A percentile compares a stretch with the other conserved stretches of the same genome.
Evolutionary conservation across 1,140 invertebrate species (phyloP).

Genomic region (Drosophila varians): DNA sequence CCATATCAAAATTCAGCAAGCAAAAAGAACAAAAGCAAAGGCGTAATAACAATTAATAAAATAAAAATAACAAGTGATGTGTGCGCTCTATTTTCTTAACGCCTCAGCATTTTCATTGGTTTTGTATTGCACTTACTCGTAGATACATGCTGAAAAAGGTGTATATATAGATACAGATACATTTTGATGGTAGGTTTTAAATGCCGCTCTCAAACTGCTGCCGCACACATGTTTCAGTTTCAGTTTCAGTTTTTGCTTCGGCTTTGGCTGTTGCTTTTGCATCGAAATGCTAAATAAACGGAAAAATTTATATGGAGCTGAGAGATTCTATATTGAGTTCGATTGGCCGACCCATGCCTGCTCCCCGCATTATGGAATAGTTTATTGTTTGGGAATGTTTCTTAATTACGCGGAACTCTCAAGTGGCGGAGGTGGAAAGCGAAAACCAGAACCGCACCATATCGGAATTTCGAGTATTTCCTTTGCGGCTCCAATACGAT

Average conservation of each 20-base stretch:
- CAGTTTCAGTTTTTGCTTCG: conserved; percentile 33
- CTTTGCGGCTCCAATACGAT: conserved; percentile 30
- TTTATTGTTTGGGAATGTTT: conserved; percentile 80
- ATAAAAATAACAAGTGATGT: conserved; percentile 77
- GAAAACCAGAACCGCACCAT: conserved; percentile 37
- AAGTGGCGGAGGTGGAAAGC: conserved; percentile 50
- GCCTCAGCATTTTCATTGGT: conserved; percentile 76
- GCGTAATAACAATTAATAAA: conserved; percentile 76
- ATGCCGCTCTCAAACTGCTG: conserved; percentile 65
- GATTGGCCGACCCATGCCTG: conserved; percentile 24
- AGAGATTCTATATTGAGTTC: conserved; percentile 51
- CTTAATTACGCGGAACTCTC: conserved; percentile 80
- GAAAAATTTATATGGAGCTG: background rate
- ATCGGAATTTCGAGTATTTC: conserved; percentile 70
- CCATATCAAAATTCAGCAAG: conserved; percentile 59
- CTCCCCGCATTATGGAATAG: conserved; percentile 56
- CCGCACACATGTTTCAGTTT: conserved; percentile 69
- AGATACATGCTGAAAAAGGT: conserved; percentile 29
- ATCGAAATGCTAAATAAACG: conserved; percentile 49
- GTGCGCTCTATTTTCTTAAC: conserved; percentile 78
- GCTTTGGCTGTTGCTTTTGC: conserved; percentile 11
- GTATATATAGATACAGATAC: conserved; percentile 38
- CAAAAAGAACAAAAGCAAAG: conserved; percentile 39
- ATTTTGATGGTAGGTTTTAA: conserved; percentile 53
- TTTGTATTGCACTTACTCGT: conserved; percentile 53